Percentiles rank a stretch among this genome's conserved stretches.
These are phyloP conservation scores for Microtus oregoni DNA, from an alignment of 2,113 vertebrate genomes.

Conservation along the genomic window DNA sequence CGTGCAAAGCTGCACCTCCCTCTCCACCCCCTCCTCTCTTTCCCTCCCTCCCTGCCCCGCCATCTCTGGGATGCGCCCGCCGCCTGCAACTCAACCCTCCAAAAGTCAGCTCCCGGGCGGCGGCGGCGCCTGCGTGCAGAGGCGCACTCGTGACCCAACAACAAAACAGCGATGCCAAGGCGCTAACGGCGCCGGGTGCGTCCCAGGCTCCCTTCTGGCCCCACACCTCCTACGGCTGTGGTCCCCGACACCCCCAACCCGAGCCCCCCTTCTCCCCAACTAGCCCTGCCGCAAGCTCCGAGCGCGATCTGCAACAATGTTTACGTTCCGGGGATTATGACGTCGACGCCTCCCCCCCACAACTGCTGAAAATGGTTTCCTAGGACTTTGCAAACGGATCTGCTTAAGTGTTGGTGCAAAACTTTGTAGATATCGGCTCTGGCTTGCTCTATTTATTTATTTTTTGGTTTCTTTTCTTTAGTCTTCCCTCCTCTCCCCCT, in stretches of 20 bases:
- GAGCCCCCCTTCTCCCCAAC: conserved; percentile 23
- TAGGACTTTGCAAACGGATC: conserved; percentile 92
- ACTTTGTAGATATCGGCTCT: conserved; percentile 86
- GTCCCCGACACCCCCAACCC: conserved; percentile 53
- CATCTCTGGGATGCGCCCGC: conserved; percentile 78
- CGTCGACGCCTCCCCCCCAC: conserved; percentile 89
- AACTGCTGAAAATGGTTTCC: conserved; percentile 92
- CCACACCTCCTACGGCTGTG: conserved; percentile 46
- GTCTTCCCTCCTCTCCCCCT: conserved; percentile 80
- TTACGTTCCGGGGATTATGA: conserved; percentile 92
- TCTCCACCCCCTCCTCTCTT: conserved; percentile 65
- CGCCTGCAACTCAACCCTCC: conserved; percentile 77
- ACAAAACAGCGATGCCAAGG: conserved; percentile 80
- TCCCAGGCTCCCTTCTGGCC: conserved; percentile 63
- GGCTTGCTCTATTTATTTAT: conserved; percentile 84
- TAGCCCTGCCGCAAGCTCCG: conserved; percentile 63
- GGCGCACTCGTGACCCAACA: conserved; percentile 85
- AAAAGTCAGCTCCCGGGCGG: conserved; percentile 84
- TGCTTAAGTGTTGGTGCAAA: conserved; percentile 88
- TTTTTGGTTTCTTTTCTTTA: conserved; percentile 81
- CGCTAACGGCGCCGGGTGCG: conserved; percentile 71
- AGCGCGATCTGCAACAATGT: conserved; percentile 89
- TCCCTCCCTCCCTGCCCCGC: conserved; percentile 61
- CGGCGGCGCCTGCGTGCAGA: conserved; percentile 85
- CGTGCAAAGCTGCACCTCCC: conserved; percentile 77